Percentiles rank a stretch among this genome's conserved stretches.
phyloP scores from a whole-genome alignment of 1,140 invertebrate species.

The Zaprionus nigranus region DNA sequence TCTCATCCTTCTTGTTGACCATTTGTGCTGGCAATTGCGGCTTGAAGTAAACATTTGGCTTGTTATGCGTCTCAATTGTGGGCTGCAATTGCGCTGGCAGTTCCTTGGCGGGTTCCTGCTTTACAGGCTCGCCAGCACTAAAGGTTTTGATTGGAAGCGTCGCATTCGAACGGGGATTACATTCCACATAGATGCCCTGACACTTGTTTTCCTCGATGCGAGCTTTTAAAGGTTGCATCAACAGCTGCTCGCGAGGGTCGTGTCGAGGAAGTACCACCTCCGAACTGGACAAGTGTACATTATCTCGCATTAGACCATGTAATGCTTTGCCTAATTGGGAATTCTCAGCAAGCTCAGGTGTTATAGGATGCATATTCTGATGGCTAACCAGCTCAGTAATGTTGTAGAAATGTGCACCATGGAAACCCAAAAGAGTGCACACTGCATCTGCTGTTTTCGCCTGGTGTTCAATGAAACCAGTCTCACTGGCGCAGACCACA shows the following conservation, averaged over 20 bases:
- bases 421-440: conserved; percentile 75
- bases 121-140: conserved; percentile 61
- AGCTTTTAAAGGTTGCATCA: conserved; percentile 37
- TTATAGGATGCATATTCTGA: conserved; percentile 60
- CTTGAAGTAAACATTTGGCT: conserved; percentile 76
- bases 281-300: conserved; percentile 51
- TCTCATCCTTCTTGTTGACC: conserved; percentile 74
- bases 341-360: conserved; percentile 56
- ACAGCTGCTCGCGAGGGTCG: not conserved
- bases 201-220: conserved; percentile 55
- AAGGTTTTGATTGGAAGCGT: conserved; percentile 69
- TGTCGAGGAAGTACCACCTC: conserved; percentile 38
- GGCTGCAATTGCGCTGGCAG: conserved; percentile 40
- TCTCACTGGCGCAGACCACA: conserved; percentile 86
- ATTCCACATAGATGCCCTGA: conserved; percentile 74
- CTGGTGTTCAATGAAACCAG: conserved; percentile 63
- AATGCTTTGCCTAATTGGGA: conserved; percentile 23
- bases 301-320: conserved; percentile 47
- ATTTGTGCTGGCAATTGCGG: conserved; percentile 51
- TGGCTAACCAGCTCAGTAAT: conserved; percentile 60
- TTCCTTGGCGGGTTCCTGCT: conserved; percentile 3
- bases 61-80: conserved; percentile 63
- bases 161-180: conserved; percentile 60
- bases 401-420: conserved; percentile 69
- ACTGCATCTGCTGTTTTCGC: conserved; percentile 58